Conservation (phyloP, 2,113 vertebrate genomes). For the Sturnira hondurensis region DNA sequence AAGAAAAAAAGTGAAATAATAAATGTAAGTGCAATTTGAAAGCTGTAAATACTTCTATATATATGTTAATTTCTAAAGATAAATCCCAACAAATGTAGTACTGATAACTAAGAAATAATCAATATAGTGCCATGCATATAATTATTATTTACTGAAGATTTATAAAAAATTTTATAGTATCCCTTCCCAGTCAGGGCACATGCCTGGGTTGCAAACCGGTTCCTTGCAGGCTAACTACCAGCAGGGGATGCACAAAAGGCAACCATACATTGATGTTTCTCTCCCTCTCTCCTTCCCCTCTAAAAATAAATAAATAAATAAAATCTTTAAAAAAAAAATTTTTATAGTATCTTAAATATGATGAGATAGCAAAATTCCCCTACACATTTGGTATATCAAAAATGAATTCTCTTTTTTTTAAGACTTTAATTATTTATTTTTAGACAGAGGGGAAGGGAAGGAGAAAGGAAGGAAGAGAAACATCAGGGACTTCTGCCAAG, state of each 20-base stretch:
- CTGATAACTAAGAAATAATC: conserved; percentile 9
- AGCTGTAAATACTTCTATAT: background rate
- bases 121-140: background rate
- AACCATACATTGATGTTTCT: too few species aligned
- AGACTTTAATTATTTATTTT: too few species aligned
- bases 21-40: conserved; percentile 22
- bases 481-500: too few species aligned
- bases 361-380: background rate
- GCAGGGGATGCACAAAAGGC: too few species aligned
- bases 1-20: background rate
- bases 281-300: too few species aligned
- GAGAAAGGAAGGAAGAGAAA: too few species aligned
- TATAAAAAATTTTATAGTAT: conserved; percentile 12
- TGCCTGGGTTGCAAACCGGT: too few species aligned
- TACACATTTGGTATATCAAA: background rate
- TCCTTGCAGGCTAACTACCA: too few species aligned
- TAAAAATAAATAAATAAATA: too few species aligned
- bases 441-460: too few species aligned
- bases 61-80: background rate
- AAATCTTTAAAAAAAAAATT: too few species aligned
- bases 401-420: background rate
- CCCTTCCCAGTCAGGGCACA: too few species aligned
- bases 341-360: background rate
- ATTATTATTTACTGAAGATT: background rate
- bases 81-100: background rate